These are phyloP conservation scores for Amblyjoppa proteus DNA, from an alignment of 2,888 invertebrate genomes.

Conservation along the genomic window DNA sequence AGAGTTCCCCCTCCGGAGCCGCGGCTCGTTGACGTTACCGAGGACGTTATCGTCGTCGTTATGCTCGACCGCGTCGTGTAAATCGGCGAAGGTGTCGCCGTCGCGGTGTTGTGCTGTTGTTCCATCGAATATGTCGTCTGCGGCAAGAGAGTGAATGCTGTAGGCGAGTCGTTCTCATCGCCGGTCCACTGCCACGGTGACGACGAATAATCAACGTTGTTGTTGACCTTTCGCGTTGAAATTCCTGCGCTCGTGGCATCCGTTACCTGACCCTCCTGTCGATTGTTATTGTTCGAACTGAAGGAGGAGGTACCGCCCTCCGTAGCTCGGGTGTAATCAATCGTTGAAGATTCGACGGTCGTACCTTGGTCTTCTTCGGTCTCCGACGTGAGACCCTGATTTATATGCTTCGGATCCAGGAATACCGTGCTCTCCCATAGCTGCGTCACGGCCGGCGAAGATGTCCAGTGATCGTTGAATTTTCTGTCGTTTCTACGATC, in stretches of 20 bases:
- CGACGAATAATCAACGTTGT: slow-evolving; percentile 72
- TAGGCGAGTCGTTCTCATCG: slow-evolving; percentile 79
- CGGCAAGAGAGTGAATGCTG: slow-evolving; percentile 81
- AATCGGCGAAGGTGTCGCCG: slow-evolving; percentile 77
- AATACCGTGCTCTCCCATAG: slow-evolving; percentile 90
- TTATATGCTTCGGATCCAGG: slow-evolving; percentile 90
- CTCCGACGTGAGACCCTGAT: slow-evolving; percentile 87
- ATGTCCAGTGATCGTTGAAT: slow-evolving; percentile 85
- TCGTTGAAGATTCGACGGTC: slow-evolving; percentile 71
- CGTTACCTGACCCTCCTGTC: slow-evolving; percentile 70
- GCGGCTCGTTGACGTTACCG: slow-evolving; percentile 75
- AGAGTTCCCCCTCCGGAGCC: slow-evolving; percentile 57
- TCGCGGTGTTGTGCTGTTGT: slow-evolving; percentile 63
- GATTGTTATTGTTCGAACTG: neutral
- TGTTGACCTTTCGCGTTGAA: slow-evolving; percentile 78
- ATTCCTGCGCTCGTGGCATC: slow-evolving; percentile 78
- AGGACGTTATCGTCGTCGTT: slow-evolving; percentile 80
- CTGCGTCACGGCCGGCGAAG: slow-evolving; percentile 86
- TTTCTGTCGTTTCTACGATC: slow-evolving; percentile 77
- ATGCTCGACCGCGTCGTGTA: slow-evolving; percentile 80
- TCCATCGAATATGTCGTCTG: slow-evolving; percentile 73
- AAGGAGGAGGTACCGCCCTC: slow-evolving; percentile 59
- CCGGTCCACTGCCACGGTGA: slow-evolving; percentile 79
- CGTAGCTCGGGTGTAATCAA: slow-evolving; percentile 70
- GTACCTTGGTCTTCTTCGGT: slow-evolving; percentile 76